Conservation (phyloP, 2,888 invertebrate species). For the Agrotis clavis region DNA sequence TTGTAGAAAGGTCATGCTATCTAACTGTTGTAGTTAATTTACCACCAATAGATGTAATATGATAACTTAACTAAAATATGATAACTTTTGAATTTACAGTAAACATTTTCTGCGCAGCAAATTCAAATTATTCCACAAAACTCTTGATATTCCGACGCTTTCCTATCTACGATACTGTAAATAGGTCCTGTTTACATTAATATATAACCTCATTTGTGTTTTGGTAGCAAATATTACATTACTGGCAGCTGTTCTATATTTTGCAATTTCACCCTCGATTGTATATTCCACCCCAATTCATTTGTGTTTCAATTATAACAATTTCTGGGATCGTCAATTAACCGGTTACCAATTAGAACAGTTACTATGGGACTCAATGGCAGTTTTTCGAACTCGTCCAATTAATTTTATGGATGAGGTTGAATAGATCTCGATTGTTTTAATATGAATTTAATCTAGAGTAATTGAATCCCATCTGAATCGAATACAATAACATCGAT, state of each 20-base stretch:
- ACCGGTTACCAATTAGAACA: constrained; percentile 11
- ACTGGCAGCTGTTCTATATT: constrained; percentile 7
- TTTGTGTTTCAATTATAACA: constrained; percentile 1
- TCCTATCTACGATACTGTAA: background rate
- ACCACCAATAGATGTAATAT: background rate
- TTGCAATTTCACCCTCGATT: background rate
- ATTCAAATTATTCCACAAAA: background rate
- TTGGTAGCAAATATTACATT: background rate
- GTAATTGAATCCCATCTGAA: background rate
- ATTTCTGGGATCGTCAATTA: background rate
- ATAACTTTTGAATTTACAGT: background rate
- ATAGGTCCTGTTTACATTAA: constrained; percentile 6
- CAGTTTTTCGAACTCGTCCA: constrained; percentile 6
- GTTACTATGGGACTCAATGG: constrained; percentile 4
- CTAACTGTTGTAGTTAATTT: background rate
- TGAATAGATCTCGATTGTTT: constrained; percentile 18
- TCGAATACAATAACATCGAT: constrained; percentile 23
- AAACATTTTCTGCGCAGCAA: background rate
- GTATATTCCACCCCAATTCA: background rate
- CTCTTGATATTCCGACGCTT: background rate
- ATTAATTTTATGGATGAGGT: constrained; percentile 19
- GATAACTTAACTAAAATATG: too few species aligned
- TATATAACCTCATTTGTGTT: constrained; percentile 6
- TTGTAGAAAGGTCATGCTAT: background rate
- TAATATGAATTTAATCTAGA: constrained; percentile 21